Evolutionary conservation across 2,113 vertebrate genomes (phyloP), one percentile per base, ranked within the genome.

Genomic region (Dolichotis patagonum): DNA sequence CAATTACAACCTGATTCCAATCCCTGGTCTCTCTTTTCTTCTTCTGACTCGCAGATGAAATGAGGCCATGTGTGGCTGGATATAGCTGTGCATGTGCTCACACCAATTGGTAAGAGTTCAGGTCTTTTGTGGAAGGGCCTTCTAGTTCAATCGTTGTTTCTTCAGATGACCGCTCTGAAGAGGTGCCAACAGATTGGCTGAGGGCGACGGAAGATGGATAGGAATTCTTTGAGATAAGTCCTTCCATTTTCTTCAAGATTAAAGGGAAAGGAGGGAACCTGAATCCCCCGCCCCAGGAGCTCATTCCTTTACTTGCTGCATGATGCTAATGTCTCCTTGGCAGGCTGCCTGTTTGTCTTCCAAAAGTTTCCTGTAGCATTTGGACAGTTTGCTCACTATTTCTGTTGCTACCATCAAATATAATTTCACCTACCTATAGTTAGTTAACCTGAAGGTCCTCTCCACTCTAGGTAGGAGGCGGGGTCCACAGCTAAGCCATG

Each of bases 291-390:
- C 41, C 62, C 56, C 24, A 8, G 19, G 28, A 16, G 67, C 41
- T 96, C 49, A 84, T 85, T n/a, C 43, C 82, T 7, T 69, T 83
- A 35, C 73, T 54, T 83, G 38, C 73, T 11, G 1, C 17, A 5
- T 80, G 94, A 77, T 58, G 85, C 35, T 60, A 85, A 90, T 58
- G 12, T 82, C 58, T 97, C 63, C 20, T 86, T 96, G 90, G 43
- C 41, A 69, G n/a, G 52, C 69, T 95, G 83, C 56, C 93, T 19
- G 38, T 73, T 20, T 83, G 30, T 85, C 30, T 63, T 92, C 60
- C 54, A 84, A 63, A 93, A 52, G 75, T 73, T 62, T 71, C 24
- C 67, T 87, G 9, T 58, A 84, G 28, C 22, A 78, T 49, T 49
- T 92, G 30, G 78, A 78, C 19, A 85, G 63, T 14, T 67, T 67